Conservation (phyloP, 1,140 invertebrate genomes). For the Parapsyche elsis region DNA sequence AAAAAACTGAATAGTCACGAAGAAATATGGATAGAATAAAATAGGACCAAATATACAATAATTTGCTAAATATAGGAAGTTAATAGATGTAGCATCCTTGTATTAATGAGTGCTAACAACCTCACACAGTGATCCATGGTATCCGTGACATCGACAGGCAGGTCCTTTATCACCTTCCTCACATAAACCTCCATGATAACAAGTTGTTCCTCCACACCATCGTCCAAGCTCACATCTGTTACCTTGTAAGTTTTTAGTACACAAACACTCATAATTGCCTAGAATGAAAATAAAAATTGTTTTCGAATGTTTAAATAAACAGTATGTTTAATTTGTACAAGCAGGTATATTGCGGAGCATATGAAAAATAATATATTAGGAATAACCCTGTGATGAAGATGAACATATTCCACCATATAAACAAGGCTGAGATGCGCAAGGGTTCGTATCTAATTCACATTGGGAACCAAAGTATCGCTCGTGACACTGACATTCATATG, state of each 20-base stretch:
- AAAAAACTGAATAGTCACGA: too few species aligned
- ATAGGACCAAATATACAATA: too few species aligned
- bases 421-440: slow-evolving; percentile 87
- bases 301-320: neutral
- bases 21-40: neutral
- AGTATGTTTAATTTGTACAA: neutral
- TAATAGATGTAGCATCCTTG: too few species aligned
- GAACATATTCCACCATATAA: slow-evolving; percentile 78
- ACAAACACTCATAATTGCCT: slow-evolving; percentile 49
- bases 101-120: slow-evolving; percentile 20
- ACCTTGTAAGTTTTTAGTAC: slow-evolving; percentile 37
- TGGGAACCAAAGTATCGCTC: slow-evolving; percentile 76
- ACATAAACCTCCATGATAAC: slow-evolving; percentile 79
- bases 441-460: slow-evolving; percentile 87
- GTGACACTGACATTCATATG: slow-evolving; percentile 79
- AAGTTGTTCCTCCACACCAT: slow-evolving; percentile 74
- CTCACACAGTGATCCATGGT: slow-evolving; percentile 75
- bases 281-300: slow-evolving; percentile 26
- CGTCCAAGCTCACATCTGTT: slow-evolving; percentile 77
- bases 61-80: too few species aligned
- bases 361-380: neutral
- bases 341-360: neutral
- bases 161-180: slow-evolving; percentile 79
- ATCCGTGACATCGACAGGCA: slow-evolving; percentile 77
- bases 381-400: slow-evolving; percentile 41